phyloP scores from a whole-genome alignment of 2,888 invertebrate species.

The Alsophila aescularia region DNA sequence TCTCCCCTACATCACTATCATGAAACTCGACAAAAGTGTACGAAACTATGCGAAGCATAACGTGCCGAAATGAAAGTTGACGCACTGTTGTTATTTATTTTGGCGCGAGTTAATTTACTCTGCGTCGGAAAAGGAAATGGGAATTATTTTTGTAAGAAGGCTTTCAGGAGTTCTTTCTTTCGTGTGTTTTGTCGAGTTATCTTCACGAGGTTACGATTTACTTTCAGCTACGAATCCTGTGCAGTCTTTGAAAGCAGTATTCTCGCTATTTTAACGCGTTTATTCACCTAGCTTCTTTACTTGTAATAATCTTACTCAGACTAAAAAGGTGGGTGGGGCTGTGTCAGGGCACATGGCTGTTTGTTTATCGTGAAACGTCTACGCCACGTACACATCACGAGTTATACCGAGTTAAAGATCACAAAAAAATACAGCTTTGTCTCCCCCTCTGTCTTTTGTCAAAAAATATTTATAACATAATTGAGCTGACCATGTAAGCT shows the following conservation, averaged over 20 bases:
- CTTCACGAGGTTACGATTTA: constrained; percentile 17
- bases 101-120: constrained; percentile 34
- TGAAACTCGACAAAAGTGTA: constrained; percentile 9
- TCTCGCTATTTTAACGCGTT: not conserved
- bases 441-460: too few relatives aligned
- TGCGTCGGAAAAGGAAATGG: constrained; percentile 8
- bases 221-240: not conserved
- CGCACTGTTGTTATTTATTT: constrained; percentile 29
- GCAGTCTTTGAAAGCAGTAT: not conserved
- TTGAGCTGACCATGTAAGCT: too few relatives aligned
- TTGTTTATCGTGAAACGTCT: too few relatives aligned
- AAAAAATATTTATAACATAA: too few relatives aligned
- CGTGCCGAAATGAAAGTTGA: constrained; percentile 31
- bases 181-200: constrained; percentile 18
- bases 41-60: constrained; percentile 23
- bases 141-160: constrained; percentile 29
- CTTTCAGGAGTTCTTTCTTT: constrained; percentile 28
- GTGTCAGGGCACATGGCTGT: too few relatives aligned
- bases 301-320: too few relatives aligned
- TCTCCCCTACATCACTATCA: constrained; percentile 8
- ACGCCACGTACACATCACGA: too few relatives aligned
- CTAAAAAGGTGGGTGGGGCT: too few relatives aligned
- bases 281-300: not conserved
- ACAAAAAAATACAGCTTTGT: too few relatives aligned
- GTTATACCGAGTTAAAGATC: too few relatives aligned